Percentiles rank a stretch among this genome's conserved stretches.
Evolutionary conservation across 2,797 vertebrate genomes (phyloP).

Genomic region (Leptodactylus fallax): DNA sequence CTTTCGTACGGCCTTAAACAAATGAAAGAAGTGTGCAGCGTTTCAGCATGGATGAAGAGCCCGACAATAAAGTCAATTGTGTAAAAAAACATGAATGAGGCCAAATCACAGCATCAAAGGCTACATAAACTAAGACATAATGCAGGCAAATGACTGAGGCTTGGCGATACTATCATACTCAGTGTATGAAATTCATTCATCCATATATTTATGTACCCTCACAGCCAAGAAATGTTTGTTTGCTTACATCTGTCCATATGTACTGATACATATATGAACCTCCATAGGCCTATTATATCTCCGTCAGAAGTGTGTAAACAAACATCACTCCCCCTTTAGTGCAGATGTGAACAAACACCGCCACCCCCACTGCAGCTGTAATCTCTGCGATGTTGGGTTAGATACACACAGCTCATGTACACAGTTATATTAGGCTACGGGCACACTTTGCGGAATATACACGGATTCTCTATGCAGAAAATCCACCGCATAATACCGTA

Average conservation of each 20-base stretch:
- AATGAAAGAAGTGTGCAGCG: slow-evolving; percentile 32
- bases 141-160: neutral
- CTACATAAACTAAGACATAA: neutral
- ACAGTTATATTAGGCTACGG: no score
- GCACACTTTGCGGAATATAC: no score
- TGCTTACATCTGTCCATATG: neutral
- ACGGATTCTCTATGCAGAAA: no score
- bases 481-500: no score
- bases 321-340: neutral
- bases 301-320: neutral
- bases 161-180: no score
- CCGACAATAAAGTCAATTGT: slow-evolving; percentile 7
- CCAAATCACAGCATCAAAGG: neutral
- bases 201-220: neutral
- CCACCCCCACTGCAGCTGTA: neutral
- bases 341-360: neutral
- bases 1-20: slow-evolving; percentile 33
- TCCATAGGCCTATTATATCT: neutral
- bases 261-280: neutral
- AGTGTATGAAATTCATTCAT: neutral
- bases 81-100: neutral
- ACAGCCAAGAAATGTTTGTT: slow-evolving; percentile 14
- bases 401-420: no score
- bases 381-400: neutral
- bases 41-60: slow-evolving; percentile 4